phyloP scores from a whole-genome alignment of 2,113 vertebrate species.

The Psettodes erumei region DNA sequence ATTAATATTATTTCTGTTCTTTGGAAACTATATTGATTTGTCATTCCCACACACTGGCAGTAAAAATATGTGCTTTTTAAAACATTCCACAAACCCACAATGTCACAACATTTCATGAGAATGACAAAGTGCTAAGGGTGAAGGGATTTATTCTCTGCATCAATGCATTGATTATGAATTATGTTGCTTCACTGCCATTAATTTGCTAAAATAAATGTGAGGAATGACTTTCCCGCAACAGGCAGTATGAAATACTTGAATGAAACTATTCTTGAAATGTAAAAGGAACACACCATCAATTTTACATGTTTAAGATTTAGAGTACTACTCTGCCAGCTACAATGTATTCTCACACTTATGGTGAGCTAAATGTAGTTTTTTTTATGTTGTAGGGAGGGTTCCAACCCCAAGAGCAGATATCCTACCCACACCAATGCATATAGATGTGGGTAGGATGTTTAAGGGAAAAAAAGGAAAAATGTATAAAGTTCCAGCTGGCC shows the following conservation, averaged over 20 bases:
- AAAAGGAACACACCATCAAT: neutral
- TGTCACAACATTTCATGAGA: conserved; percentile 12
- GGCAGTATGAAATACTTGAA: conserved; percentile 23
- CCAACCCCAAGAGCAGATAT: too few species aligned
- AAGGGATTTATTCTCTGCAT: conserved; percentile 13
- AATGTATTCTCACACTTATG: too few species aligned
- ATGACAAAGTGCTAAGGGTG: conserved; percentile 4
- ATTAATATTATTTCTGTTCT: neutral
- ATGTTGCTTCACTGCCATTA: conserved; percentile 34
- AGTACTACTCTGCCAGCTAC: too few species aligned
- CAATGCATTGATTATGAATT: conserved; percentile 17
- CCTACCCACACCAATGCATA: too few species aligned
- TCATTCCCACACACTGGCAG: neutral
- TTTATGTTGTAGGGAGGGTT: too few species aligned
- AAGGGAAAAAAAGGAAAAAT: too few species aligned
- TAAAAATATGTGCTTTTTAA: conserved; percentile 9
- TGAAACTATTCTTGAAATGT: neutral
- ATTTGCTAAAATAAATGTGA: conserved; percentile 8
- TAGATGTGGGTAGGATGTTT: too few species aligned
- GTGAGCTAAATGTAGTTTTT: too few species aligned
- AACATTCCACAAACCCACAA: conserved; percentile 5
- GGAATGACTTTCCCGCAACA: neutral
- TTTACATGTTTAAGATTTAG: neutral
- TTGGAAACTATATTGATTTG: conserved; percentile 15
- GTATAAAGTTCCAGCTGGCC: too few species aligned